Conservation (phyloP, 2,797 vertebrate genomes). For the Etheostoma nigrum region DNA sequence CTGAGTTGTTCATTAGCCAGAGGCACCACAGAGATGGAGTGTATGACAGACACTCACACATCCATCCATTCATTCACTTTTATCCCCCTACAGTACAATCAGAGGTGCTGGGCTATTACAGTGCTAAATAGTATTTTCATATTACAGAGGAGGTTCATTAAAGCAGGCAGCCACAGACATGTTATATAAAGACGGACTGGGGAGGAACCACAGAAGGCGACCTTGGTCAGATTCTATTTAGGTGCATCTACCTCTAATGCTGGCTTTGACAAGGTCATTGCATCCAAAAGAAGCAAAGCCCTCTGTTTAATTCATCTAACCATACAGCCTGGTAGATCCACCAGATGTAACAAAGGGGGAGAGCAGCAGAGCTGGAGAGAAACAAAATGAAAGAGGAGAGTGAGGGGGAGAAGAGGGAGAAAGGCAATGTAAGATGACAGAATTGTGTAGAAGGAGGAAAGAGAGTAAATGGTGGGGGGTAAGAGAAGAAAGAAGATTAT, state of each 20-base stretch:
- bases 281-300: slow-evolving; percentile 49
- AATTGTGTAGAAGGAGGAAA: slow-evolving; percentile 41
- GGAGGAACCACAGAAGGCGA: slow-evolving; percentile 40
- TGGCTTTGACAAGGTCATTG: slow-evolving; percentile 75
- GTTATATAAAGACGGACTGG: slow-evolving; percentile 65
- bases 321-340: slow-evolving; percentile 55
- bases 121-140: slow-evolving; percentile 46
- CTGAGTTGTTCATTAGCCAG: slow-evolving; percentile 73
- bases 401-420: slow-evolving; percentile 53
- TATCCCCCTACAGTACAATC: slow-evolving; percentile 41
- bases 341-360: slow-evolving; percentile 75
- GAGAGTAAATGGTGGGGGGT: slow-evolving; percentile 26
- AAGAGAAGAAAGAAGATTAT: slow-evolving; percentile 54
- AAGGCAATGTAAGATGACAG: slow-evolving; percentile 52
- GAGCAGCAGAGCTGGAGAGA: slow-evolving; percentile 54
- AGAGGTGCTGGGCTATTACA: slow-evolving; percentile 35
- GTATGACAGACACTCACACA: slow-evolving; percentile 53
- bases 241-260: slow-evolving; percentile 45
- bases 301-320: slow-evolving; percentile 47
- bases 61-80: slow-evolving; percentile 51
- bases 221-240: slow-evolving; percentile 62
- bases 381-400: slow-evolving; percentile 52
- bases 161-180: slow-evolving; percentile 46
- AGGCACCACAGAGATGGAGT: slow-evolving; percentile 53
- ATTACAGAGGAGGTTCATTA: slow-evolving; percentile 44